These are phyloP conservation scores for Pedetes capensis DNA, from an alignment of 2,113 vertebrate genomes.

Conservation along the genomic window DNA sequence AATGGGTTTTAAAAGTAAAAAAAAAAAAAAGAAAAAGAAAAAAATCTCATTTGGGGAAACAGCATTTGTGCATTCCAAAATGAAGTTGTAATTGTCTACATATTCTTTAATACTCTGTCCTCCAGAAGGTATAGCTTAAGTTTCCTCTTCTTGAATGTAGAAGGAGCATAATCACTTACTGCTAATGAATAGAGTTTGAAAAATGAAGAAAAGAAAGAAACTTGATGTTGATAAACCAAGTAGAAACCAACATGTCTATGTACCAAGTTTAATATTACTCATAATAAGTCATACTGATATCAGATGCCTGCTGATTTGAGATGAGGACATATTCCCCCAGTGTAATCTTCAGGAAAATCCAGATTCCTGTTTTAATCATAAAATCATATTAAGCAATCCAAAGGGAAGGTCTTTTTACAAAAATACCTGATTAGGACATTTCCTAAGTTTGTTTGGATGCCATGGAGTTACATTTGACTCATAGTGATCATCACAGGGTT, in stretches of 20 bases:
- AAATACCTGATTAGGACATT: not conserved
- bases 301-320: not conserved
- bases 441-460: no score
- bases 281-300: not conserved
- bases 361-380: no score
- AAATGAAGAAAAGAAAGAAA: conserved; percentile 24
- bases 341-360: not conserved
- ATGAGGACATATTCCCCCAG: not conserved
- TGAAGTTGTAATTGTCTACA: not conserved
- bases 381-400: not conserved
- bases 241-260: not conserved
- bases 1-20: not conserved
- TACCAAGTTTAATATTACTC: not conserved
- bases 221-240: no score
- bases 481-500: no score
- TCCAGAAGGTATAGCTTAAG: not conserved
- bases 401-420: not conserved
- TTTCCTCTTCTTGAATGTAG: not conserved
- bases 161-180: not conserved
- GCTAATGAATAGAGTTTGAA: not conserved
- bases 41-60: not conserved
- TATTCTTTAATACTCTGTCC: not conserved
- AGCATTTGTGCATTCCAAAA: not conserved
- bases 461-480: no score
- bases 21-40: not conserved